phyloP scores from a whole-genome alignment of 1,140 invertebrate species.

The Pentalonia nigronervosa region DNA sequence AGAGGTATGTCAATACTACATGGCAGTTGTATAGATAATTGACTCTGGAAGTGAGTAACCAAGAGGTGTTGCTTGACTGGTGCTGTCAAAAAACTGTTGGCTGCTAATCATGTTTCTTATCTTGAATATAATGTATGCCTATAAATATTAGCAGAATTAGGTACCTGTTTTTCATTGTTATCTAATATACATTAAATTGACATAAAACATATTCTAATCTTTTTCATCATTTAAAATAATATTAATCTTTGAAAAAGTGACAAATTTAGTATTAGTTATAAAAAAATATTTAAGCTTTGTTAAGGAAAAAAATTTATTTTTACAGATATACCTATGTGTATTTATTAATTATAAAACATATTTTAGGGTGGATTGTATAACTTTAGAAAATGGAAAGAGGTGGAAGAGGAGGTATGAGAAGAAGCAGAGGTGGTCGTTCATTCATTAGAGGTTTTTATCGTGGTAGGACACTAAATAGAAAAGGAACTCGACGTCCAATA shows the following conservation, averaged over 20 bases:
- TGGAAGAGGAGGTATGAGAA: constrained; percentile 47
- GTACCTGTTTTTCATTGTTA: not conserved
- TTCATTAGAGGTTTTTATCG: constrained; percentile 53
- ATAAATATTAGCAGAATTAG: not conserved
- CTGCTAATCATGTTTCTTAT: no score
- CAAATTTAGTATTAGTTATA: not conserved
- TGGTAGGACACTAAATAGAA: constrained; percentile 34
- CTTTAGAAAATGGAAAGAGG: constrained; percentile 46
- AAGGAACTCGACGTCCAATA: not conserved
- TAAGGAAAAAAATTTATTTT: not conserved
- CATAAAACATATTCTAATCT: not conserved
- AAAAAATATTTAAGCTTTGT: not conserved
- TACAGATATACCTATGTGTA: not conserved
- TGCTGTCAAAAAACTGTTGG: no score
- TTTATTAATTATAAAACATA: not conserved
- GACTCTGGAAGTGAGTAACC: no score
- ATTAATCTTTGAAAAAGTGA: not conserved
- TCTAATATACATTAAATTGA: not conserved
- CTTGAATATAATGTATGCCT: no score
- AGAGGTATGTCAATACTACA: no score
- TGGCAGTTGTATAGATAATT: no score
- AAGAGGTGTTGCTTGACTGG: no score
- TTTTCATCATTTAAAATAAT: not conserved
- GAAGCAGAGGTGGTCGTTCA: constrained; percentile 47
- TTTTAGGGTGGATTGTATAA: not conserved